Evolutionary conservation across 2,797 vertebrate species (phyloP).

Genomic region (Acipenser oxyrinchus): DNA sequence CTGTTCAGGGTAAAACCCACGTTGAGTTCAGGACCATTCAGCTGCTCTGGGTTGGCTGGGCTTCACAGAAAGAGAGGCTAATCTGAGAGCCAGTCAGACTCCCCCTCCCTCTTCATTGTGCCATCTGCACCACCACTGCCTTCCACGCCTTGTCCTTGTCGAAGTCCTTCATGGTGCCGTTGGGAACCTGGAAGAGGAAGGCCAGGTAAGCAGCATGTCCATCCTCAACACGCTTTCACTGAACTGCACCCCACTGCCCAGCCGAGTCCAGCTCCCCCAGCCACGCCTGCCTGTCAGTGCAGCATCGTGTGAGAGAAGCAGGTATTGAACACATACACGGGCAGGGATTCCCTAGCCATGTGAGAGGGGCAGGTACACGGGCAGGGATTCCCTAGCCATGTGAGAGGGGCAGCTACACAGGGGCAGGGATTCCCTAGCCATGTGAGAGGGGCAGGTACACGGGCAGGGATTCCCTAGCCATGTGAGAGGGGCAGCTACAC

Average conservation of each 20-base stretch:
- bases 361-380: not conserved
- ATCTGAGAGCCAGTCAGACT: not conserved
- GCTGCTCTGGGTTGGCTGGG: not conserved
- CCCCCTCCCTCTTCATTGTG: constrained; percentile 57
- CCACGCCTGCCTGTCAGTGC: not conserved
- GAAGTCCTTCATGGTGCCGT: constrained; percentile 74
- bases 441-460: no score
- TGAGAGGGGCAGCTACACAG: not conserved
- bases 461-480: no score
- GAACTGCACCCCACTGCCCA: no score
- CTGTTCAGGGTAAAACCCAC: not conserved
- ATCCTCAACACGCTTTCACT: no score
- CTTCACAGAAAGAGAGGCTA: not conserved
- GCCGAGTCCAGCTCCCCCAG: not conserved
- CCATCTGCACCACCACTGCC: constrained; percentile 94
- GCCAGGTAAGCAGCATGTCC: not conserved
- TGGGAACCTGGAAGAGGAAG: constrained; percentile 51
- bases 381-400: not conserved
- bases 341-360: no score
- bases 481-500: no score
- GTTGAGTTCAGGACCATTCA: not conserved
- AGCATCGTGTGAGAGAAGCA: not conserved
- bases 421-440: not conserved
- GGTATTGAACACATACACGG: no score
- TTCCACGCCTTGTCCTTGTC: constrained; percentile 96